phyloP scores from a whole-genome alignment of 2,797 vertebrate genomes.

The Schizothorax lantsangensis region DNA sequence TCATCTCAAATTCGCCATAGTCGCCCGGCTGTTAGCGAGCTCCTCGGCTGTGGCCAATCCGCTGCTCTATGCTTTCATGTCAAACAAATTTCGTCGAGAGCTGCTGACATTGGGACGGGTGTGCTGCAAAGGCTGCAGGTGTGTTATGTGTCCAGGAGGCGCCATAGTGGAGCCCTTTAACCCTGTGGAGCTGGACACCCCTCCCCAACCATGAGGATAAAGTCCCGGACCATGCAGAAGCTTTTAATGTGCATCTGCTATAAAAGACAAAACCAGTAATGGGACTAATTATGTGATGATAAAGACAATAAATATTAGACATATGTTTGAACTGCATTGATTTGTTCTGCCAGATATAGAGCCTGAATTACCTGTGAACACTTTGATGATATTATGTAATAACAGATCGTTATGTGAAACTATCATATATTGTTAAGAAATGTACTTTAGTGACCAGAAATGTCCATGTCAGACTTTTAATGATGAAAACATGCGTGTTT shows the following conservation, averaged over 20 bases:
- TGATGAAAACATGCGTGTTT: neutral
- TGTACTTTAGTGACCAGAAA: neutral
- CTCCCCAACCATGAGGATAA: conserved; percentile 56
- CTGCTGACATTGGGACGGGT: conserved; percentile 66
- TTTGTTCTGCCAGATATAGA: conserved; percentile 20
- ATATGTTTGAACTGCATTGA: neutral
- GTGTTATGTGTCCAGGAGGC: conserved; percentile 53
- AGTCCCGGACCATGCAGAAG: neutral
- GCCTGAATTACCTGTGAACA: neutral
- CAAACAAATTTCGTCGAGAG: conserved; percentile 78
- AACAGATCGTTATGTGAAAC: neutral
- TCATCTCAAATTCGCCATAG: conserved; percentile 64
- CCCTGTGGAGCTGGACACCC: conserved; percentile 68
- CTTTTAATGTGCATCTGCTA: neutral
- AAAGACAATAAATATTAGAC: conserved; percentile 5
- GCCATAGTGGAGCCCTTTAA: conserved; percentile 74
- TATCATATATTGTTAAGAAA: neutral
- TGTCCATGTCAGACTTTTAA: neutral
- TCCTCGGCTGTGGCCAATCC: conserved; percentile 80
- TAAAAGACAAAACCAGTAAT: neutral
- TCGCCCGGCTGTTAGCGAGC: conserved; percentile 76
- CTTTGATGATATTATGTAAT: neutral
- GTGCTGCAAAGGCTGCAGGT: conserved; percentile 63
- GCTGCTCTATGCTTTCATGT: conserved; percentile 78
- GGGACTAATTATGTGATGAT: neutral